Conservation (phyloP, 2,888 invertebrate species). For the Ochlodes sylvanus region DNA sequence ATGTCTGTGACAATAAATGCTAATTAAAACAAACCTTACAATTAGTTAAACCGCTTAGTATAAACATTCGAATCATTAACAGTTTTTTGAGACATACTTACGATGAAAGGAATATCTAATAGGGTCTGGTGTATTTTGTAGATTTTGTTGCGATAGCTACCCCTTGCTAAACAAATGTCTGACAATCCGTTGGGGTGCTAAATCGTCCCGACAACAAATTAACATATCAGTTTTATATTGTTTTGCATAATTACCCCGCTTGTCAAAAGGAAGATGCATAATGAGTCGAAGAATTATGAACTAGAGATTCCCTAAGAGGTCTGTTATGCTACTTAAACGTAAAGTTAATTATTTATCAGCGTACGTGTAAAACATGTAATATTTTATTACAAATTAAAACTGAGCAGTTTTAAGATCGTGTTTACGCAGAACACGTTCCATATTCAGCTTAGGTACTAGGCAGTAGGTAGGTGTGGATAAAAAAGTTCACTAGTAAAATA, state of each 20-base stretch:
- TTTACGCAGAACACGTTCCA: too few species aligned
- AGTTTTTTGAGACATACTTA: slow-evolving; percentile 56
- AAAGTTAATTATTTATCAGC: too few species aligned
- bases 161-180: slow-evolving; percentile 70
- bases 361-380: too few species aligned
- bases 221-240: slow-evolving; percentile 76
- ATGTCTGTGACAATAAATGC: slow-evolving; percentile 33
- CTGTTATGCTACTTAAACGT: too few species aligned
- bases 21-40: slow-evolving; percentile 50
- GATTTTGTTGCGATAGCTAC: slow-evolving; percentile 63
- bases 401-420: too few species aligned
- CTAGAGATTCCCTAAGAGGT: neutral
- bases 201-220: slow-evolving; percentile 76
- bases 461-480: too few species aligned
- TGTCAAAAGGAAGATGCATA: slow-evolving; percentile 26
- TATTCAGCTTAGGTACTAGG: too few species aligned
- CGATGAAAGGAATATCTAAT: slow-evolving; percentile 64
- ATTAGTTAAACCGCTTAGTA: slow-evolving; percentile 50
- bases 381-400: too few species aligned
- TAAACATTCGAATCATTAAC: slow-evolving; percentile 57
- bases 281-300: slow-evolving; percentile 15
- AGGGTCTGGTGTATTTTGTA: slow-evolving; percentile 49
- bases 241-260: slow-evolving; percentile 68
- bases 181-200: slow-evolving; percentile 67
- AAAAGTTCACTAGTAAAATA: too few species aligned